phyloP scores from a whole-genome alignment of 2,797 vertebrate genomes.

The Lagocephalus sceleratus region DNA sequence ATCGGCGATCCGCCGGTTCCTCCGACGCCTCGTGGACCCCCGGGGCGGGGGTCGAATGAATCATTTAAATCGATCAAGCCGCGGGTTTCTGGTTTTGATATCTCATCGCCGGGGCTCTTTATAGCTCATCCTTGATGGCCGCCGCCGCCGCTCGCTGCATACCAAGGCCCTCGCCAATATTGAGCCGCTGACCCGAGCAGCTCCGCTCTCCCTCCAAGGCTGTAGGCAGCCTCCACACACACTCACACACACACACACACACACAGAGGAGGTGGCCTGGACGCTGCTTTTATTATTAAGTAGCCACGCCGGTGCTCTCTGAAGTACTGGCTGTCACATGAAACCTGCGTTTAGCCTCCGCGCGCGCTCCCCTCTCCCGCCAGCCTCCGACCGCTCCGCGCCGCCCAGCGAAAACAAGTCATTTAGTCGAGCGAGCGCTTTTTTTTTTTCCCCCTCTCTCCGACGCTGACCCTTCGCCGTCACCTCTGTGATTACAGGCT shows the following conservation, averaged over 20 bases:
- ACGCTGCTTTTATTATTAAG: background rate
- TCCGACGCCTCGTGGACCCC: too few species aligned
- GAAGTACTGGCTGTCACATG: background rate
- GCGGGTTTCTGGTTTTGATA: background rate
- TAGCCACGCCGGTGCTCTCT: background rate
- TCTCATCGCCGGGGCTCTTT: background rate
- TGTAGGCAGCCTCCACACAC: background rate
- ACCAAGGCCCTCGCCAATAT: background rate
- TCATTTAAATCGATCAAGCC: background rate
- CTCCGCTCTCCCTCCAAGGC: slow-evolving; percentile 2
- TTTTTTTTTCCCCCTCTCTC: too few species aligned
- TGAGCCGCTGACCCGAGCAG: background rate
- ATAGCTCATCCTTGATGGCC: background rate
- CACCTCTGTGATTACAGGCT: slow-evolving; percentile 55
- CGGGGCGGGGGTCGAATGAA: too few species aligned
- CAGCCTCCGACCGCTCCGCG: slow-evolving; percentile 17
- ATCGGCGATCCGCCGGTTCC: too few species aligned
- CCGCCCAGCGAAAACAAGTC: slow-evolving; percentile 50
- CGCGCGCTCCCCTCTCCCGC: background rate
- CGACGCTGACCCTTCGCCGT: slow-evolving; percentile 30
- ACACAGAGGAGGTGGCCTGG: background rate
- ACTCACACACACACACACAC: background rate
- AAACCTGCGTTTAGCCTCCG: background rate
- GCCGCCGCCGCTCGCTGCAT: too few species aligned
- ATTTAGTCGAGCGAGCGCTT: slow-evolving; percentile 49